Percentiles rank a stretch among this genome's conserved stretches.
phyloP scores from a whole-genome alignment of 1,140 invertebrate genomes.

The Helicoverpa armigera region DNA sequence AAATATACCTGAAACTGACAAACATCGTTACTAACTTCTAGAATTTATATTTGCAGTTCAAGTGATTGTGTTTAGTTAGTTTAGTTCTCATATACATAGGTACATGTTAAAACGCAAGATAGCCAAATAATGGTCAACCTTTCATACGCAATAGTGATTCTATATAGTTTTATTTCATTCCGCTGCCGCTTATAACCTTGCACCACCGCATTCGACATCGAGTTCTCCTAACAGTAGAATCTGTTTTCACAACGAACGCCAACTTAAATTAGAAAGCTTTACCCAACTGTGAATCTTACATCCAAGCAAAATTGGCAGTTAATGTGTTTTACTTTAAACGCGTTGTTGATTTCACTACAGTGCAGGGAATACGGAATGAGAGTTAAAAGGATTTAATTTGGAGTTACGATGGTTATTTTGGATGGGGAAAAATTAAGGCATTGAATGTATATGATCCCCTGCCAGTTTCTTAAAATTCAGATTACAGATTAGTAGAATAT shows the following conservation, averaged over 20 bases:
- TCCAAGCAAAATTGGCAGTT: conserved; percentile 62
- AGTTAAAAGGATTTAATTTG: conserved; percentile 34
- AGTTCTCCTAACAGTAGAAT: conserved; percentile 61
- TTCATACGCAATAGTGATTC: neutral
- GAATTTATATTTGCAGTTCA: no score
- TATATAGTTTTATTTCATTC: neutral
- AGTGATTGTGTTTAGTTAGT: no score
- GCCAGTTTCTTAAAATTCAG: no score
- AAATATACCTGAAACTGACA: no score
- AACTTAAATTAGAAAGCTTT: conserved; percentile 80
- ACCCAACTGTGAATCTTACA: conserved; percentile 68
- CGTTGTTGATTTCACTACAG: conserved; percentile 46
- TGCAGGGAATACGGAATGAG: conserved; percentile 43
- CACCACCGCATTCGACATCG: conserved; percentile 36
- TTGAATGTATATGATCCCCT: no score
- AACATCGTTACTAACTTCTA: no score
- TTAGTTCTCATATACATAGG: no score
- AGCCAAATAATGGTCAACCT: neutral
- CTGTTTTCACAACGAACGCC: conserved; percentile 75
- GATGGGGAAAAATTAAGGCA: neutral
- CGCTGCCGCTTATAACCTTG: conserved; percentile 53
- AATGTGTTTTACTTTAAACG: conserved; percentile 57
- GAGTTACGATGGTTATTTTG: conserved; percentile 1
- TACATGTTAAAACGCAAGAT: no score
- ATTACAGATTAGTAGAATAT: no score